Evolutionary conservation across 2,888 invertebrate genomes (phyloP).

Genomic region (Stenodema calcarata): DNA sequence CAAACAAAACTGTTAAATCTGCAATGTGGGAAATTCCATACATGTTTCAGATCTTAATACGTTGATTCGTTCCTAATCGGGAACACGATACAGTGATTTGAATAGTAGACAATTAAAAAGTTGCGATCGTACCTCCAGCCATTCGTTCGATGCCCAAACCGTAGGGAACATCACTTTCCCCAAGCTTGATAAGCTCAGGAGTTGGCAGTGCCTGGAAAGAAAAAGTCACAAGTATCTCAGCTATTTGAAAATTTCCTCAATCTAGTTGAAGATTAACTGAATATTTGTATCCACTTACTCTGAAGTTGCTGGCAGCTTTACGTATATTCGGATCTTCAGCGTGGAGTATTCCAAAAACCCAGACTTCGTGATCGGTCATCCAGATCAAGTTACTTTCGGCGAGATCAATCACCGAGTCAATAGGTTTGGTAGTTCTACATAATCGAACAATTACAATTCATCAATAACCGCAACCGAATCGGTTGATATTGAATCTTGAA

Average conservation of each 20-base stretch:
- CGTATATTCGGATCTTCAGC: slow-evolving; percentile 63
- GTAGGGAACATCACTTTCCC: neutral
- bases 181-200: slow-evolving; percentile 14
- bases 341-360: slow-evolving; percentile 68
- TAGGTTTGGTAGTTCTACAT: slow-evolving; percentile 37
- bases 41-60: too few relatives aligned
- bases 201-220: slow-evolving; percentile 13
- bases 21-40: too few relatives aligned
- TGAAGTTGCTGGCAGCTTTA: slow-evolving; percentile 28
- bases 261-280: too few relatives aligned
- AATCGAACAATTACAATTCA: too few relatives aligned
- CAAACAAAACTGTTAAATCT: too few relatives aligned
- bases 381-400: slow-evolving; percentile 66
- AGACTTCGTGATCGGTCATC: slow-evolving; percentile 72
- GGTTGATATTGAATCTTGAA: too few relatives aligned
- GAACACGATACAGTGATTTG: too few relatives aligned
- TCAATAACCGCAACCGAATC: too few relatives aligned
- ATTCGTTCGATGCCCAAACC: slow-evolving; percentile 34
- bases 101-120: neutral
- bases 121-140: slow-evolving; percentile 11
- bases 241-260: too few relatives aligned
- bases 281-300: slow-evolving; percentile 41
- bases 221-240: too few relatives aligned
- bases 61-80: too few relatives aligned
- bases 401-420: slow-evolving; percentile 50